Evolutionary conservation across 1,140 invertebrate species (phyloP), one percentile per base, ranked within the genome.

Genomic region (Cyrtorhinus lividipennis): DNA sequence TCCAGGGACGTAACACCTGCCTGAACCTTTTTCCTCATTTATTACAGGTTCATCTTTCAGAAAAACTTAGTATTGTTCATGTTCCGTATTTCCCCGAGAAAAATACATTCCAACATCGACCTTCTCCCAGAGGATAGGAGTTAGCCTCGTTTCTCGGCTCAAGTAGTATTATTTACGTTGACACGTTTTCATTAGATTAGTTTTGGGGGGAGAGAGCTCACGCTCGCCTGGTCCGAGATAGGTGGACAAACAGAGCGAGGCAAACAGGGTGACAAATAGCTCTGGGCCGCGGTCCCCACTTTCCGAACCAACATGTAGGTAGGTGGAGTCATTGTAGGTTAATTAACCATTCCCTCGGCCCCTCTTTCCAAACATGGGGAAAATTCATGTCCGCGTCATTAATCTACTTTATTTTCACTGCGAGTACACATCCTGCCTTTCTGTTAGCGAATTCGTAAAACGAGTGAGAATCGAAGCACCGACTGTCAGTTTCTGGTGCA

Each of bases 201-300:
- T 53, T 53, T n/a, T n/a, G n/a, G n/a, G n/a, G n/a, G 48, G 48
- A 15, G 15, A 38, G 30, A 38, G 30, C 30, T 22, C 20, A 53
- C n/a, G n/a, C n/a, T n/a, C n/a, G n/a, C 48, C 48, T 20, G 20
- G 5, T 3, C 8, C 20, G 48, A 5, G 48, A 53, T 53, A 53
- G 48, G 48, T 53, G 48, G 48, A 53, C 48, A 53, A 53, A 53
- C 48, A 53, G 48, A 8, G 48, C 5, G 20, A 8, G 48, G 18
- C 48, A 53, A 53, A 53, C 48, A 53, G 20, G 18, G 48, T 53
- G 48, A 53, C 12, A 15, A 53, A 53, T 53, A 53, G 48, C 20
- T 20, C 48, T 20, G 48, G 48, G 5, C 48, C 48, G 20, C 20
- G 12, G 8, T 53, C 48, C 20, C 48, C 15, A 15, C 15, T 15